A percentile compares a stretch with the other conserved stretches of the same genome.
Evolutionary conservation across 2,113 vertebrate genomes (phyloP).

Genomic region (Poeciliopsis occidentalis): DNA sequence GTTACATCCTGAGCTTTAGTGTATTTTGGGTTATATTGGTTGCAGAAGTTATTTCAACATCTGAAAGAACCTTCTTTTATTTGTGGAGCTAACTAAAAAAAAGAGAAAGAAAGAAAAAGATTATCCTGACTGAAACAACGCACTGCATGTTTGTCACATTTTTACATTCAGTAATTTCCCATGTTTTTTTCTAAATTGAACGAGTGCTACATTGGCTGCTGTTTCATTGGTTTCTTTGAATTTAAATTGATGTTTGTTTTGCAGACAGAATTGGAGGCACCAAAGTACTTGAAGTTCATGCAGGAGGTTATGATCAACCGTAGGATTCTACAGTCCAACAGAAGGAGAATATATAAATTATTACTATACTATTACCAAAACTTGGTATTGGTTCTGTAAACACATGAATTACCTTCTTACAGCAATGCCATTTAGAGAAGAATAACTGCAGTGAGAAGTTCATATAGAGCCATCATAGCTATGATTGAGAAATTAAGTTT

Average conservation of each 20-base stretch:
- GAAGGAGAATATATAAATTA: too few relatives aligned
- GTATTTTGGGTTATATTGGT: not conserved
- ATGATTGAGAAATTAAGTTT: too few relatives aligned
- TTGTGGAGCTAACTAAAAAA: not conserved
- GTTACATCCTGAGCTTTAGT: not conserved
- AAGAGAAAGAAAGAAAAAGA: not conserved
- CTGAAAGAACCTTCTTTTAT: not conserved
- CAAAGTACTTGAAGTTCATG: conserved; percentile 73
- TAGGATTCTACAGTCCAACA: conserved; percentile 1
- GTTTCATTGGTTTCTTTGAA: too few relatives aligned
- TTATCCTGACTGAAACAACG: not conserved
- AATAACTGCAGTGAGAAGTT: too few relatives aligned
- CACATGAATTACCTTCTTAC: too few relatives aligned
- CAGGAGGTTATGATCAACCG: not conserved
- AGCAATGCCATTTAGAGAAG: too few relatives aligned
- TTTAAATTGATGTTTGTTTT: not conserved
- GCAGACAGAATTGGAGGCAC: conserved; percentile 73
- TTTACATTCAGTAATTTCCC: not conserved
- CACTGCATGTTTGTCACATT: not conserved
- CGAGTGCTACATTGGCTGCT: not conserved
- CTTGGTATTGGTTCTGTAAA: not conserved
- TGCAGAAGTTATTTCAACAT: not conserved
- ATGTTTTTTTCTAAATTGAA: not conserved
- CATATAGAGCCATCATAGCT: too few relatives aligned
- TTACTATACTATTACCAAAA: too few relatives aligned